Base-by-base conservation (phyloP, 2,888 invertebrate genomes). In the Cosmia trapezina region DNA sequence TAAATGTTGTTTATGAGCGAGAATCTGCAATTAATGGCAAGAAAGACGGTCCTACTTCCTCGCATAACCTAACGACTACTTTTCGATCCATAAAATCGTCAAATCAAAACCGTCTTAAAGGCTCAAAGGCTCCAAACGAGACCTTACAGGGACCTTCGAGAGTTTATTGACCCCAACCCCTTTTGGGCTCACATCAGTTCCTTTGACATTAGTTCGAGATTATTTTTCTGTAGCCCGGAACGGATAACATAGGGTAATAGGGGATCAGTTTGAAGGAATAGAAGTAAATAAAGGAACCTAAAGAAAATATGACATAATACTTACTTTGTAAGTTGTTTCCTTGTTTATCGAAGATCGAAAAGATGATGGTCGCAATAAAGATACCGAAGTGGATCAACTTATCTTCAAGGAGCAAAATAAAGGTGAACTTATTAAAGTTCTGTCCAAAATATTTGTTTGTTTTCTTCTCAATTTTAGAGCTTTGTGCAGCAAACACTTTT, bases 111-210 rank as follows among this genome's bases (percentile, higher is more conserved):
- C 43, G 37, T 57, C 78, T 70, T 47, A 70, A 84, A 88, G 86
- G 88, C 87, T 88, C 87, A 89, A 89, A 87, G 88, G 87, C 86
- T 89, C 89, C 90, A 91, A 90, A 90, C 88, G 87, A 89, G 87
- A 88, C 88, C 88, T 91, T 87, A 89, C 84, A 85, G 85, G 82
- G 86, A 84, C 88, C 89, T 88, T 87, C 84, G 85, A 85, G 64
- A 87, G 93, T 86, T 81, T 91, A 85, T 87, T 89, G 92, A 93
- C 92, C 94, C 74, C 85, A 72, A 80, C 81, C 87, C 83, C 85
- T 86, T 84, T 83, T 70, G 78, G 76, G 72, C 71, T 74, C 78
- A 81, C 78, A 76, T 78, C 67, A 53, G 71, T 69, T 82, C 78
- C 80, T 88, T 85, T 81, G 81, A 80, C 82, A 83, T 83, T 79